Percentiles rank a stretch among this genome's conserved stretches.
phyloP scores from a whole-genome alignment of 2,797 vertebrate genomes.

The Amazonetta brasiliensis region DNA sequence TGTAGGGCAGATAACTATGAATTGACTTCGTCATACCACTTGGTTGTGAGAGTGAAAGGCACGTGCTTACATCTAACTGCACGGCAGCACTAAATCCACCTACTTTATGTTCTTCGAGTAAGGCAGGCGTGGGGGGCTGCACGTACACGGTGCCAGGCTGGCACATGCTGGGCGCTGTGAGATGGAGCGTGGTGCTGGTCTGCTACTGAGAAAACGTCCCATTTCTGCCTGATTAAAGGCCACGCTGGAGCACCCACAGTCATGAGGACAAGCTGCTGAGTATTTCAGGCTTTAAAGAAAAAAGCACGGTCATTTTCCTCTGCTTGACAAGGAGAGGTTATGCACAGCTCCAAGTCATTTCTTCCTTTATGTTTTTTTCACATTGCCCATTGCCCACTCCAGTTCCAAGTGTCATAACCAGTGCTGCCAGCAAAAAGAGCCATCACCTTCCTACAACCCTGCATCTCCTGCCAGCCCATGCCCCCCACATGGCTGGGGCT shows the following conservation, averaged over 20 bases:
- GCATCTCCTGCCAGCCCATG: no score
- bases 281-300: background rate
- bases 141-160: background rate
- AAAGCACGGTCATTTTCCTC: background rate
- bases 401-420: background rate
- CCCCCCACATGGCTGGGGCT: no score
- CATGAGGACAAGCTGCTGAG: background rate
- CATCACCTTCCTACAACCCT: background rate
- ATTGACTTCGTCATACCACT: background rate
- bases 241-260: background rate
- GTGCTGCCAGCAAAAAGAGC: background rate
- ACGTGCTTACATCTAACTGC: conserved; percentile 17
- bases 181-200: background rate
- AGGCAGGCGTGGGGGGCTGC: background rate
- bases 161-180: background rate
- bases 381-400: background rate
- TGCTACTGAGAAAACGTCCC: background rate
- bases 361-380: background rate
- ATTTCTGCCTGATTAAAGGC: background rate
- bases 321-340: background rate
- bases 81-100: conserved; percentile 22
- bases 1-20: background rate
- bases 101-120: conserved; percentile 35
- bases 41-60: background rate
- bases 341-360: background rate